Base-by-base conservation (phyloP, 2,888 invertebrate genomes). In the Drosophila ustulata region DNA sequence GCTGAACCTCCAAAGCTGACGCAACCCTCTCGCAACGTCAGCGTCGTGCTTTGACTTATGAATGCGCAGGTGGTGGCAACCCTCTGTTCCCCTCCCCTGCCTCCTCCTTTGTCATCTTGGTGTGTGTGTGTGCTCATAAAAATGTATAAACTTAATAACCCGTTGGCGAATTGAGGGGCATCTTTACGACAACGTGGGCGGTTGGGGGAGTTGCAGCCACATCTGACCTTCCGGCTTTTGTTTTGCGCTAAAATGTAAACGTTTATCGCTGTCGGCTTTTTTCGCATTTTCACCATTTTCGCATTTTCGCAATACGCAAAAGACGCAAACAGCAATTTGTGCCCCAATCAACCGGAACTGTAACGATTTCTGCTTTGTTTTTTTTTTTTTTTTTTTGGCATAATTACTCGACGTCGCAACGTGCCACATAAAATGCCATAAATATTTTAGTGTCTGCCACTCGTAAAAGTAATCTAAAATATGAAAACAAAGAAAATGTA, bases 321-420 rank as follows among this genome's bases (percentile, higher is more conserved):
- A 71, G 43, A 56, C 23, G 61, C 47, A 50, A 59, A 30, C 45
- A 64, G 59, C 51, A 50, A 43, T 37, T 34, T 51, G 41, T 13
- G 62, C 56, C 66, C 68, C 73, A 74, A 77, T 75, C 79, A 69
- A 77, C 66, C 85, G 77, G 77, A 84, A 81, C 79, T 81, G 82
- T 71, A 82, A 79, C 82, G 69, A 61, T 65, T 79, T 78, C 56
- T 41, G 46, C 61, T 7, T 5, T 56, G 8, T 34, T 34, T 11
- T 37, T 57, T 5, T 56, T 32, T 32, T n/a, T n/a, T 34, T 34
- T 37, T 57, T 37, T 57, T 46, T 37, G 73, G 62, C 62, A 67
- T 66, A 69, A 74, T 74, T 69, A 71, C 66, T 55, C 32, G 47
- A 69, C 64, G 46, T 23, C 53, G 34, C 62, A 68, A 45, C 34